phyloP scores from a whole-genome alignment of 2,888 invertebrate genomes.

The Dorcus hopei region DNA sequence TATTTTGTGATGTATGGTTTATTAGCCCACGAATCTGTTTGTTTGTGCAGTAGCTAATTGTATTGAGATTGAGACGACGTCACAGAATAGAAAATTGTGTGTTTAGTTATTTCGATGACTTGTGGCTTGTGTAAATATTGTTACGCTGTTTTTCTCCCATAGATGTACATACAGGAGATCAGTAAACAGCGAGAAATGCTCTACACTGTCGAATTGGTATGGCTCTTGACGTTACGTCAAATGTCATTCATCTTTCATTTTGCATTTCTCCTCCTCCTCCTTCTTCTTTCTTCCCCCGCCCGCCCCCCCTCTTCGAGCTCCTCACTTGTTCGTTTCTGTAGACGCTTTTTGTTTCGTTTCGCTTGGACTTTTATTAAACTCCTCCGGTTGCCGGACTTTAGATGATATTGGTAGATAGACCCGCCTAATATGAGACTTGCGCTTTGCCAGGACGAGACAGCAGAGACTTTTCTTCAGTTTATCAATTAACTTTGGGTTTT shows the following conservation, averaged over 20 bases:
- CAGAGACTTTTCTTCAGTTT: no score
- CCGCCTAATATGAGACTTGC: no score
- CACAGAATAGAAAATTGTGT: neutral
- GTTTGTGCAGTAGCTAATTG: no score
- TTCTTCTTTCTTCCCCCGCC: conserved; percentile 4
- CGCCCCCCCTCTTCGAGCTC: no score
- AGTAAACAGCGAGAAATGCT: conserved; percentile 81
- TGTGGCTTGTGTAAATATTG: conserved; percentile 46
- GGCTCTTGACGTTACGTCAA: conserved; percentile 43
- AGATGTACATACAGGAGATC: conserved; percentile 88
- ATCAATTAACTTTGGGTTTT: no score
- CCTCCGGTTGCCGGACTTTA: conserved; percentile 4
- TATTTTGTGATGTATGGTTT: no score
- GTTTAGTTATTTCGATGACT: conserved; percentile 16
- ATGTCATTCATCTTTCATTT: conserved; percentile 21
- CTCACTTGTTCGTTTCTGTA: conserved; percentile 13
- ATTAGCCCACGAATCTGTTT: no score
- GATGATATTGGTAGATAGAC: no score
- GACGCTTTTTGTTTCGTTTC: conserved; percentile 14
- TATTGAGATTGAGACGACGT: no score
- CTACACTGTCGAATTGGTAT: conserved; percentile 81
- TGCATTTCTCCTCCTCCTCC: conserved; percentile 10
- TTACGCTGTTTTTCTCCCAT: conserved; percentile 54
- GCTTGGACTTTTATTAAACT: conserved; percentile 7
- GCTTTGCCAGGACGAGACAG: no score